These are phyloP conservation scores for Garra rufa DNA, from an alignment of 2,113 vertebrate genomes.

Conservation along the genomic window DNA sequence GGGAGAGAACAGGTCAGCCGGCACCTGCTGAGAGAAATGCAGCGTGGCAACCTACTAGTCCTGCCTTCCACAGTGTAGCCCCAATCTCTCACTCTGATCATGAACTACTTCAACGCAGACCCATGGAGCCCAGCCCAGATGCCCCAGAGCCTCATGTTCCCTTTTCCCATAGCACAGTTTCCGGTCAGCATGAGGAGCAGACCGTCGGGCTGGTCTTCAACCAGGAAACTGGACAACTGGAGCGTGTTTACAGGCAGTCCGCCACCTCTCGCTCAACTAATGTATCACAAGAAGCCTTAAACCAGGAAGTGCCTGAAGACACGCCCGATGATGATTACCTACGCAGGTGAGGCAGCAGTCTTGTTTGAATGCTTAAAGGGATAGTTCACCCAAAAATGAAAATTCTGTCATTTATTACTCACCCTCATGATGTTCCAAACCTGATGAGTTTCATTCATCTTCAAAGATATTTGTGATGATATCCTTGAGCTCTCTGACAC, in stretches of 20 bases:
- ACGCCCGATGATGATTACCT: conserved; percentile 85
- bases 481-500: no score
- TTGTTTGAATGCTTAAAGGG: not conserved
- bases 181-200: conserved; percentile 81
- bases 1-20: conserved; percentile 87
- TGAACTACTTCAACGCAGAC: conserved; percentile 75
- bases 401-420: no score
- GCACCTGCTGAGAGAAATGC: conserved; percentile 66
- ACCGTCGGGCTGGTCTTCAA: conserved; percentile 86
- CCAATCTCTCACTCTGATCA: conserved; percentile 75
- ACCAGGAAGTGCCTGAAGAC: conserved; percentile 89
- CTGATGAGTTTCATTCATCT: no score
- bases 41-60: conserved; percentile 69
- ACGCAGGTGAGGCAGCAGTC: conserved; percentile 79
- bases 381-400: no score
- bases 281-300: conserved; percentile 91
- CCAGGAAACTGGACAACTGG: conserved; percentile 87
- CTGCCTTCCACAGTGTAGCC: conserved; percentile 74
- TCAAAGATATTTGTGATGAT: no score
- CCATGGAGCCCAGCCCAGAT: conserved; percentile 74
- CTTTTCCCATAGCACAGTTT: conserved; percentile 58
- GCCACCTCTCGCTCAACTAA: conserved; percentile 82
- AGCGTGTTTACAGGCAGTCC: conserved; percentile 85
- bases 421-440: no score
- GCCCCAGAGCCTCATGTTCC: conserved; percentile 65